Percentiles rank a stretch among this genome's conserved stretches.
Conservation (phyloP, 2,113 vertebrate species). For the Calonectris borealis region DNA sequence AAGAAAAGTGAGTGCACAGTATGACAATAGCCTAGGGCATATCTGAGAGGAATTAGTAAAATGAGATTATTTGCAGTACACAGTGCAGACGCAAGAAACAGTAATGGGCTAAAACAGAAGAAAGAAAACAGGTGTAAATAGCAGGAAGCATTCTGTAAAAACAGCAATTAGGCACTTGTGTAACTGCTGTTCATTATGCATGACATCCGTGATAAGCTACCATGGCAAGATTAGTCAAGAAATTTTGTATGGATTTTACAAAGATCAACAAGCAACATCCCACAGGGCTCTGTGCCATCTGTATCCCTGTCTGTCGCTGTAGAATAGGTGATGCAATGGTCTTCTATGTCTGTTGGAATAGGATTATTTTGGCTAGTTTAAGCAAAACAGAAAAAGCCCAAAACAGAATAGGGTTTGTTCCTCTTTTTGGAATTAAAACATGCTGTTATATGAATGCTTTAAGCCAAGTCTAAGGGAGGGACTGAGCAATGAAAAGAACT, state of each 20-base stretch:
- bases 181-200: not conserved
- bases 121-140: not conserved
- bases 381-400: not conserved
- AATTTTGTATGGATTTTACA: not conserved
- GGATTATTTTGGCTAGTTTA: not conserved
- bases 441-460: not conserved
- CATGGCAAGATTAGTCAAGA: not conserved
- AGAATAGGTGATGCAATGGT: not conserved
- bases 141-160: not conserved
- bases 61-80: not conserved
- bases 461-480: not conserved
- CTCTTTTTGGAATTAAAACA: not conserved
- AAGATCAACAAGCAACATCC: not conserved
- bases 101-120: not conserved
- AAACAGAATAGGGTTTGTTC: not conserved
- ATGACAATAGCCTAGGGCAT: conserved; percentile 26
- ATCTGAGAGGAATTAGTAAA: conserved; percentile 57
- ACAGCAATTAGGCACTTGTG: not conserved
- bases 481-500: not conserved
- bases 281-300: not conserved
- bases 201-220: not conserved
- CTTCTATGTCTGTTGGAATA: not conserved
- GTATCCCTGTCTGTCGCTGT: not conserved
- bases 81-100: not conserved
- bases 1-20: conserved; percentile 32